phyloP scores from a whole-genome alignment of 2,888 invertebrate species.

The Reticulitermes lucifugus region DNA sequence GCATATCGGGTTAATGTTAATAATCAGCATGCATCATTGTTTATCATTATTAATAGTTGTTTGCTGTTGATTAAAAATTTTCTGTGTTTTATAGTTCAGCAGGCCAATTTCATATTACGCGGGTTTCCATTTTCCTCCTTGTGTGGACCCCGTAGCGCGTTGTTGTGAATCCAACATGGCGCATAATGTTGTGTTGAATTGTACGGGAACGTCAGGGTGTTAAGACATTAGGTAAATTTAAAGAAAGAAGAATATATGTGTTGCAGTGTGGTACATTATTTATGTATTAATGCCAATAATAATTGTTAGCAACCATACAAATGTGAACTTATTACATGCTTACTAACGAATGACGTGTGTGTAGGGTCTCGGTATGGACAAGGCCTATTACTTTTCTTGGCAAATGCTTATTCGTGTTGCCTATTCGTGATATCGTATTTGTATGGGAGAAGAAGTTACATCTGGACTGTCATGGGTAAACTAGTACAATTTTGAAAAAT shows the following conservation, averaged over 20 bases:
- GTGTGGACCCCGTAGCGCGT: slow-evolving; percentile 73
- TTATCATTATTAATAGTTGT: not conserved
- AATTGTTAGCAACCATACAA: not conserved
- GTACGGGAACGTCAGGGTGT: slow-evolving; percentile 56
- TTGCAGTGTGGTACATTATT: not conserved
- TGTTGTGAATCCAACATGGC: slow-evolving; percentile 79
- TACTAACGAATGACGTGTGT: slow-evolving; percentile 4
- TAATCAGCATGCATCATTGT: not conserved
- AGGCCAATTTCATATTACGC: slow-evolving; percentile 46
- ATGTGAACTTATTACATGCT: not conserved
- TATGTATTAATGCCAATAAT: not conserved
- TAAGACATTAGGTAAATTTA: slow-evolving; percentile 50
- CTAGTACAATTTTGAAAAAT: not conserved
- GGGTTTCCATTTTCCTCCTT: slow-evolving; percentile 63
- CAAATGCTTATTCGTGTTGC: slow-evolving; percentile 21
- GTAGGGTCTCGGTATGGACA: slow-evolving; percentile 23
- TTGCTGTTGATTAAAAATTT: not conserved
- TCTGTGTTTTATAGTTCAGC: not conserved
- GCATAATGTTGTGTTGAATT: slow-evolving; percentile 72
- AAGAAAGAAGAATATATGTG: slow-evolving; percentile 42
- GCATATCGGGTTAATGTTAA: not conserved
- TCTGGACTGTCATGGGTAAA: slow-evolving; percentile 16
- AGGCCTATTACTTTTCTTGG: slow-evolving; percentile 37
- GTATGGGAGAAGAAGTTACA: slow-evolving; percentile 21
- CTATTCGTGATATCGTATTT: not conserved